Base-by-base conservation (phyloP, 2,797 vertebrate genomes). In the Setipinna tenuifilis region DNA sequence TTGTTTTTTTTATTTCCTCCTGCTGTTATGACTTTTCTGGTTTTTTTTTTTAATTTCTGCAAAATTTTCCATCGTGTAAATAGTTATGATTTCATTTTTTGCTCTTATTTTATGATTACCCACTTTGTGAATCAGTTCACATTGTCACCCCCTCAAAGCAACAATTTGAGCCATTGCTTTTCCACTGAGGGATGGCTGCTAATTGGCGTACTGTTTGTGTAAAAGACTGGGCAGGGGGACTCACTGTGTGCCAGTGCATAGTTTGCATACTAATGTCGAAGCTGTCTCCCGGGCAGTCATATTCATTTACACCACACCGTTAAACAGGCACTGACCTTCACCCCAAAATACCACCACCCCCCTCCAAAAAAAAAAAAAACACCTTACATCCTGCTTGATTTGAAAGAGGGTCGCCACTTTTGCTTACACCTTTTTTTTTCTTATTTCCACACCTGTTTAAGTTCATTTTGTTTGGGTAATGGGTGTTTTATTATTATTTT, bases 71-170 rank as follows among this genome's bases (percentile, higher is more conserved):
- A 95, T 95, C 95, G 94, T 97, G 96, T 97, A 97, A 96, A 96
- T 97, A 96, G 95, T 92, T 96, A 95, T 90, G 80, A 96, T 96
- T 96, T 95, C 88, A 87, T 96, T 89, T 86, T 96, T 94, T 46
- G 95, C 82, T 35, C 85, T 86, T 82, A 31, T 87, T 85, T 85
- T 85, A 46, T 95, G 95, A 96, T 97, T 95, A 96, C 95, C 95
- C 95, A 96, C 95, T 94, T 97, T 97, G 95, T 97, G 95, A 97
- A 97, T 96, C 96, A 97, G 95, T 97, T 95, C 95, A 96, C 95
- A 95, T 96, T 96, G 96, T 96, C 94, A 78, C 95, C 95, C 96
- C 96, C 95, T 96, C 92, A 93, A 95, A 94, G 93, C 94, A 96
- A 93, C 94, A 93, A 95, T 88, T 87, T 87, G 83, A 89, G 86